Conservation (phyloP, 2,888 invertebrate genomes). For the Iphiclides podalirius region DNA sequence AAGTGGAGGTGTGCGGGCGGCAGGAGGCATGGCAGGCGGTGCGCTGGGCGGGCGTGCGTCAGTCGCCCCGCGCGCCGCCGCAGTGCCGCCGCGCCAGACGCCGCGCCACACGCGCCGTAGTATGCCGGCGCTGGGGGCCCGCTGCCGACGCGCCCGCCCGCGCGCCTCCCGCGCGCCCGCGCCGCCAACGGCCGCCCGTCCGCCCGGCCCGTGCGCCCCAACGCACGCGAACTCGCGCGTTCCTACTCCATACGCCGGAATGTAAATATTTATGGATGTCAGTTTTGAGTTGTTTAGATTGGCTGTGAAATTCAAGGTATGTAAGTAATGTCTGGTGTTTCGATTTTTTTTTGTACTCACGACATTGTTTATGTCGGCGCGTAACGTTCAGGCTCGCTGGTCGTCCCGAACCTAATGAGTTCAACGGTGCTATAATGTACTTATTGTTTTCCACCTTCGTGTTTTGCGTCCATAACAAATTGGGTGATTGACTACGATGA, state of each 20-base stretch:
- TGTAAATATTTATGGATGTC: conserved; percentile 80
- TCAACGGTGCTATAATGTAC: conserved; percentile 46
- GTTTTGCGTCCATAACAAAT: conserved; percentile 53
- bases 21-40: conserved; percentile 34
- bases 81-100: conserved; percentile 34
- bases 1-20: conserved; percentile 56
- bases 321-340: conserved; percentile 65
- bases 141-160: conserved; percentile 39
- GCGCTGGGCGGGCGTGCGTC: conserved; percentile 25
- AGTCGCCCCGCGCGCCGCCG: conserved; percentile 32
- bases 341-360: conserved; percentile 48
- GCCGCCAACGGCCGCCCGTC: conserved; percentile 40
- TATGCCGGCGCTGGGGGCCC: conserved; percentile 68
- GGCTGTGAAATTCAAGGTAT: conserved; percentile 79
- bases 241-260: conserved; percentile 66
- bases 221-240: conserved; percentile 59
- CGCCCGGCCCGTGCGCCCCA: conserved; percentile 50
- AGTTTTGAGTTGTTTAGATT: conserved; percentile 79
- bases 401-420: conserved; percentile 37
- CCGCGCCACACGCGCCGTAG: conserved; percentile 30
- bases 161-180: conserved; percentile 39
- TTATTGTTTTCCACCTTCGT: conserved; percentile 59
- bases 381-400: conserved; percentile 37
- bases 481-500: conserved; percentile 62
- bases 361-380: conserved; percentile 47